A percentile compares a stretch with the other conserved stretches of the same genome.
Conservation (phyloP, 2,797 vertebrate genomes). For the Craterocephalus amniculus region DNA sequence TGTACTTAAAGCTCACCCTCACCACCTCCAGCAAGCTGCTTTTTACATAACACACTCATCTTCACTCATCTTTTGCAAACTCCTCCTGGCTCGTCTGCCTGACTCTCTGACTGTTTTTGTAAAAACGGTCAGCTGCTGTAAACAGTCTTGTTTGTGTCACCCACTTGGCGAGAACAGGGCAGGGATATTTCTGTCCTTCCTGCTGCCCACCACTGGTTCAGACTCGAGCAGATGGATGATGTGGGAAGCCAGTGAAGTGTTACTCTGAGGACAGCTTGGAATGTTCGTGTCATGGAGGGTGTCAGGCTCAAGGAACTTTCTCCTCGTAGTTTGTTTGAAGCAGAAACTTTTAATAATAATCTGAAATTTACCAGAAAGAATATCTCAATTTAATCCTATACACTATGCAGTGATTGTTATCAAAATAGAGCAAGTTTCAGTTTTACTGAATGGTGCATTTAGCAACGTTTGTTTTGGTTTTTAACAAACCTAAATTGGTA, state of each 20-base stretch:
- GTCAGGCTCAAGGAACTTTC: background rate
- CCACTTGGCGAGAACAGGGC: conserved; percentile 50
- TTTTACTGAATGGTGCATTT: no score
- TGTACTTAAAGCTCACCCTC: conserved; percentile 50
- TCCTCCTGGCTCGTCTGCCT: conserved; percentile 38
- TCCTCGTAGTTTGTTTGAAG: background rate
- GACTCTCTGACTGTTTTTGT: conserved; percentile 39
- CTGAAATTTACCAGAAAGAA: no score
- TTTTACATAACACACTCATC: conserved; percentile 65
- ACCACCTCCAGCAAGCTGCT: conserved; percentile 16
- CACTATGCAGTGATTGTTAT: no score
- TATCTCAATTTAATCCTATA: background rate
- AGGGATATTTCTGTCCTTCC: conserved; percentile 54
- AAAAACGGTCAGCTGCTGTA: conserved; percentile 49
- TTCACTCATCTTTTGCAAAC: conserved; percentile 42
- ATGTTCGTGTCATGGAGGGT: background rate
- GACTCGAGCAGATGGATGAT: conserved; percentile 22
- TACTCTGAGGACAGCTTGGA: background rate
- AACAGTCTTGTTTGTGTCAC: conserved; percentile 54
- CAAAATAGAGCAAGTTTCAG: no score
- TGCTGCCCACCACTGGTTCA: conserved; percentile 35
- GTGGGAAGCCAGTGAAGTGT: conserved; percentile 19
- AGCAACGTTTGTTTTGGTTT: no score
- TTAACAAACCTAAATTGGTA: no score
- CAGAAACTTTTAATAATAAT: background rate